Evolutionary conservation across 2,888 invertebrate genomes (phyloP).

Genomic region (Petrolisthes manimaculis): DNA sequence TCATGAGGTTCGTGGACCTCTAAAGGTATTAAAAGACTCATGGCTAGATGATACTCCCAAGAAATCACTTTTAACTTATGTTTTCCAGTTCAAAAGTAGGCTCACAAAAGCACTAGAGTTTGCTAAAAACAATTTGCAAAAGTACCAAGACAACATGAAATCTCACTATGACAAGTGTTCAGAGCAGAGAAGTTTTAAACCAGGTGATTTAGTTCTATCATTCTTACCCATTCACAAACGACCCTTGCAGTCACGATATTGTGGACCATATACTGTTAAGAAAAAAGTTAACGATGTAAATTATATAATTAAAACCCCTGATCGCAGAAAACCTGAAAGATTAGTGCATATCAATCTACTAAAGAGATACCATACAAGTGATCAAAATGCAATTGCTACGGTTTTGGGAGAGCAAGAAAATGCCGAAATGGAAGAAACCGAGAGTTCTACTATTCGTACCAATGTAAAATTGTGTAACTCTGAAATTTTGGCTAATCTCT

Average conservation of each 20-base stretch:
- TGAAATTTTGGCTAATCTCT: not conserved
- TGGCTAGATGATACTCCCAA: not conserved
- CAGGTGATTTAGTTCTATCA: not conserved
- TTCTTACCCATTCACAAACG: not conserved
- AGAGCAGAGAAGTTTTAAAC: not conserved
- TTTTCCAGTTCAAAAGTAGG: not conserved
- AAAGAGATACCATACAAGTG: not conserved
- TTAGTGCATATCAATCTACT: not conserved
- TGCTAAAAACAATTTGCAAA: constrained; percentile 5
- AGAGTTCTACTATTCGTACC: not conserved
- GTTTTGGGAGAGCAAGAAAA: not conserved
- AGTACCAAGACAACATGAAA: not conserved
- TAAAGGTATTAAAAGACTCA: not conserved
- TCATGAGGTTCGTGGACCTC: constrained; percentile 10
- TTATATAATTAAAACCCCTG: not conserved
- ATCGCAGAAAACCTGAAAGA: not conserved
- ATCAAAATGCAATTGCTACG: not conserved
- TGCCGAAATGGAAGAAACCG: not conserved
- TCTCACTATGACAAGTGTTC: not conserved
- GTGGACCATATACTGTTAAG: not conserved
- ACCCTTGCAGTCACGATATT: not conserved
- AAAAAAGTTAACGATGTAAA: not conserved
- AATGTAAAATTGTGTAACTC: not conserved
- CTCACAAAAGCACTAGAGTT: not conserved
- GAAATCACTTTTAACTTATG: not conserved